Base-by-base conservation (phyloP, 2,113 vertebrate species). In the Rhegmatorhina hoffmannsi region DNA sequence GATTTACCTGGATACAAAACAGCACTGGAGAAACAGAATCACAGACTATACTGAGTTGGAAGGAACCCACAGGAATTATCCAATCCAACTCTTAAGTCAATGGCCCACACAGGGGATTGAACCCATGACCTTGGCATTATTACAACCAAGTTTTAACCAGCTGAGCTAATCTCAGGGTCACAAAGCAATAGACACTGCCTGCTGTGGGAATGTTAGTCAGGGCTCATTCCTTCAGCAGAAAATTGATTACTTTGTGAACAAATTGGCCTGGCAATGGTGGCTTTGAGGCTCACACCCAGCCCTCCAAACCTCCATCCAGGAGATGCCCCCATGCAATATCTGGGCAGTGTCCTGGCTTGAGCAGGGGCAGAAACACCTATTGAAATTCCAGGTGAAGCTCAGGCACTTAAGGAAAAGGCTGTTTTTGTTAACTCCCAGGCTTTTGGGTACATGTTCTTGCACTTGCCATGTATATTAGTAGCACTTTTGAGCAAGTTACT, bases 281-380 rank as follows among this genome's bases (percentile, higher is more conserved):
- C 55, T 84, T 62, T 63, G 9, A 21, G 58, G 52, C 64, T 73
- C 5, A 0, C 40, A 43, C 4, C 18, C 52, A 25, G 43, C 55
- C 26, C 28, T 80, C 33, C 40, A 33, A 40, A 24, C 4, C 36
- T 79, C 55, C 47, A 49, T 29, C 53, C 4, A 76, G 80, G 60
- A 79, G 44, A 23, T 82, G 44, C 23, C 44, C 21, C 76, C n/a
- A 21, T 0, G 0, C n/a, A 23, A 58, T 0, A 0, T 53, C 67
- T 84, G 86, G n/a, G 55, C 58, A 31, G 40, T 4, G 46, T 55
- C 64, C 76, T 73, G 77, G 50, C 75, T 72, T 0, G 1, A 79
- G 34, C 52, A 74, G 72, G 38, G 49, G 24, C 44, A 80, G 25
- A 19, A 87, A 47, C 24, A 76, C 8, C 53, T 58, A 21, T 1